Base-by-base conservation (phyloP, 2,797 vertebrate species). In the Lagocephalus sceleratus region DNA sequence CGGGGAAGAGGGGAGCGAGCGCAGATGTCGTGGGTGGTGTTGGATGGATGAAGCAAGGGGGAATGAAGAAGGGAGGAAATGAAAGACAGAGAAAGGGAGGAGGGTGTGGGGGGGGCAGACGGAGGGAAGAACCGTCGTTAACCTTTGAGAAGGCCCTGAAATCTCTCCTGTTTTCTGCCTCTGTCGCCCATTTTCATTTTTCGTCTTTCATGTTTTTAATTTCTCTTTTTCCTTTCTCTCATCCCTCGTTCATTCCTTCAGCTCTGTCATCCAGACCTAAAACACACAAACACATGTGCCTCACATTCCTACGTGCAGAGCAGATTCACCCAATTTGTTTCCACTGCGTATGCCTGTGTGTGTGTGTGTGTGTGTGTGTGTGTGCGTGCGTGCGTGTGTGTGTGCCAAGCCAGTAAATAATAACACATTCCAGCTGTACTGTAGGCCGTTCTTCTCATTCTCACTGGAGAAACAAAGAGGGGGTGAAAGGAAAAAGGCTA, bases 261-360 rank as follows among this genome's bases (percentile, higher is more conserved):
- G 53, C 74, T 78, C 82, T 81, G 79, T 86, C 84, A 76, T 85
- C 78, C 80, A 84, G 76, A 82, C 76, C 76, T 78, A 72, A 78
- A 83, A 81, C 78, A 82, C 81, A 84, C 78, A 84, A 83, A 83
- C 83, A 84, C 79, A 86, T 82, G 79, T 66, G 80, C 78, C 73
- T 82, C 79, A 78, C 87, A 90, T 89, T 90, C 90, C 85, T 86
- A 57, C 61, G 84, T 75, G 84, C 81, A 82, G 78, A 88, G 85
- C 85, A 89, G 86, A 89, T 88, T 89, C 88, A 89, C 88, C 84
- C 86, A 87, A 87, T 87, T 90, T 90, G 86, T 90, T 91, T 90
- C 87, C 86, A 87, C 69, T 81, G 76, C 43, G 53, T 66, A 68
- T 58, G 61, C 53, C 52, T 57, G 71, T 63, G 66, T 47, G 63